Percentiles rank a stretch among this genome's conserved stretches.
Evolutionary conservation across 1,140 invertebrate genomes (phyloP).

Genomic region (Aphelenchoides fujianensis): DNA sequence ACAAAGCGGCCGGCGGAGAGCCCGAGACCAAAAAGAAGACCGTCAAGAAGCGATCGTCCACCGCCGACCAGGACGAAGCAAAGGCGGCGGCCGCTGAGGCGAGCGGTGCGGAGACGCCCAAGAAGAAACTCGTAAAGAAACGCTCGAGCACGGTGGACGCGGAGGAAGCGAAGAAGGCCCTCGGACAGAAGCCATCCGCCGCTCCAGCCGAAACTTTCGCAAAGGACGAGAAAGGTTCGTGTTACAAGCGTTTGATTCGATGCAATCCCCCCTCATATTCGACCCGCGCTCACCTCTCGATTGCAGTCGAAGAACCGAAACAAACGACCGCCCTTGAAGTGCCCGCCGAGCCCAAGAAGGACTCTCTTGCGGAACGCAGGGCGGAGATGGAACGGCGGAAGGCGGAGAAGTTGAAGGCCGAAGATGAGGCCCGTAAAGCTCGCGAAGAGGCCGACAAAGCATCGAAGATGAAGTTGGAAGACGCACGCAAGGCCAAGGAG

Average conservation of each 20-base stretch:
- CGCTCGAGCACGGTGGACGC: not conserved
- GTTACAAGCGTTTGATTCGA: no score
- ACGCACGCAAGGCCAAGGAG: not conserved
- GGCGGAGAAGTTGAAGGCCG: not conserved
- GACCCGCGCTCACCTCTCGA: no score
- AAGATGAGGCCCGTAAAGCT: not conserved
- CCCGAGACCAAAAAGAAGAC: not conserved
- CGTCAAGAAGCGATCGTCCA: not conserved
- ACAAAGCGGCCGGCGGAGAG: no score
- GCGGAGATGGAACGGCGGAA: constrained; percentile 5
- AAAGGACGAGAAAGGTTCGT: not conserved
- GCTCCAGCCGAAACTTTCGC: no score
- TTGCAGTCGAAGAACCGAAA: no score
- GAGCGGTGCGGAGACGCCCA: not conserved
- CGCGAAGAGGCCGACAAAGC: not conserved
- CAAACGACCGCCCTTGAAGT: not conserved
- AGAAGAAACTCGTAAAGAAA: not conserved
- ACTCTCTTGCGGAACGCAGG: not conserved
- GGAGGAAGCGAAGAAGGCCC: not conserved
- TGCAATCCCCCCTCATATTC: no score
- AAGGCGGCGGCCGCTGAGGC: not conserved
- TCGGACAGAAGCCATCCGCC: not conserved
- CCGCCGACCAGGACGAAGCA: not conserved
- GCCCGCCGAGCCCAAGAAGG: not conserved
- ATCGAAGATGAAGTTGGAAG: not conserved